A percentile compares a stretch with the other conserved stretches of the same genome.
These are phyloP conservation scores for Megastigmus dorsalis DNA, from an alignment of 2,888 invertebrate genomes.

Conservation along the genomic window DNA sequence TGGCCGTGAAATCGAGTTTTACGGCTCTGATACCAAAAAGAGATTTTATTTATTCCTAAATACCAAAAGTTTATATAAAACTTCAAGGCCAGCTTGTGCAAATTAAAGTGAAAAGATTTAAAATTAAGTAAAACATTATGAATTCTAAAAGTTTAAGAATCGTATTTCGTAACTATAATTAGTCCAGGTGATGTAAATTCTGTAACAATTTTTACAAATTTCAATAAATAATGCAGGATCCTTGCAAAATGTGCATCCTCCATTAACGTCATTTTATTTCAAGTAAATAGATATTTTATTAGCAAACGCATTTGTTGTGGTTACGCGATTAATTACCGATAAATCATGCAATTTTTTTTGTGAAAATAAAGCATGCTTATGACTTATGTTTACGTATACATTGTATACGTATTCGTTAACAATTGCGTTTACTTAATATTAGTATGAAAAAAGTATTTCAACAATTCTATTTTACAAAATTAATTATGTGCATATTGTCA, in stretches of 20 bases:
- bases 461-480: conserved; percentile 43
- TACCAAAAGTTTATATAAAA: conserved; percentile 9
- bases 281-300: conserved; percentile 23
- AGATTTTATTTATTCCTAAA: conserved; percentile 24
- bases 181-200: conserved; percentile 9
- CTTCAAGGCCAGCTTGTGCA: conserved; percentile 52
- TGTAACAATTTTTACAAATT: conserved; percentile 32
- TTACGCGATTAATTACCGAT: not conserved
- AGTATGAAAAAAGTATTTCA: conserved; percentile 35
- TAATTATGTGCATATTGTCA: not conserved
- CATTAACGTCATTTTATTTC: conserved; percentile 19
- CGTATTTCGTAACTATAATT: not conserved
- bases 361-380: conserved; percentile 22
- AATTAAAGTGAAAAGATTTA: conserved; percentile 20
- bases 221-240: conserved; percentile 18
- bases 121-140: not conserved
- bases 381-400: conserved; percentile 39
- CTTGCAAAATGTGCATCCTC: conserved; percentile 1
- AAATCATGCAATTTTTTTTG: conserved; percentile 21
- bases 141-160: conserved; percentile 43
- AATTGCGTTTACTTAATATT: conserved; percentile 30
- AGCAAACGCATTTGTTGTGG: conserved; percentile 18
- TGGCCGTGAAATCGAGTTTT: no score
- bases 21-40: no score
- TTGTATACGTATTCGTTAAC: conserved; percentile 39